Conservation (phyloP, 2,797 vertebrate species). For the Meriones psammophilus region DNA sequence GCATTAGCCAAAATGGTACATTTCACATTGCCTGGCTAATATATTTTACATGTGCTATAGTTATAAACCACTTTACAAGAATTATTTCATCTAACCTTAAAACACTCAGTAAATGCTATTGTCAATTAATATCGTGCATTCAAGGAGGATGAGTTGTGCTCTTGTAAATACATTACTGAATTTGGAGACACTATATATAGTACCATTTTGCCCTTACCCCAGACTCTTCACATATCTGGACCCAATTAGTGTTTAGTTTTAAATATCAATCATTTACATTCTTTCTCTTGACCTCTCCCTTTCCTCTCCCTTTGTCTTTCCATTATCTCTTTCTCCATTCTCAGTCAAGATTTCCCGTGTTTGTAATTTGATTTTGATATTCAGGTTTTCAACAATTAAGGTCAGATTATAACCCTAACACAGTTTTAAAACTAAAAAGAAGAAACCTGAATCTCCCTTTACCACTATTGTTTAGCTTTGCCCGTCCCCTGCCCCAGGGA, state of each 20-base stretch:
- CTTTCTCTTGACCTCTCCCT: background rate
- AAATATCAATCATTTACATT: background rate
- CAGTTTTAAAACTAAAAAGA: slow-evolving; percentile 49
- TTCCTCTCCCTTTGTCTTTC: background rate
- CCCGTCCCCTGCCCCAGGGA: background rate
- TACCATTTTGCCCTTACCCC: background rate
- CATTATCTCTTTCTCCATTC: background rate
- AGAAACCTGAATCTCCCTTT: slow-evolving; percentile 47
- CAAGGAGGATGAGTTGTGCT: background rate
- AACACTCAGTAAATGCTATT: background rate
- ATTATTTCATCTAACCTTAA: background rate
- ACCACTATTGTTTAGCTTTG: background rate
- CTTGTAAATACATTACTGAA: background rate
- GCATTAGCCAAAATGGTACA: background rate
- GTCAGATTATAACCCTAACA: background rate
- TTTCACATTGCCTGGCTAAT: background rate
- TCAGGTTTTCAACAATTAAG: slow-evolving; percentile 2
- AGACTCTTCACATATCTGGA: slow-evolving; percentile 35
- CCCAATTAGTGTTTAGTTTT: background rate
- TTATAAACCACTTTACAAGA: background rate
- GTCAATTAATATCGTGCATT: background rate
- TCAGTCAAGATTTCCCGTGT: background rate
- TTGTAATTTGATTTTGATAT: slow-evolving; percentile 36
- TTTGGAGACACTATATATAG: background rate
- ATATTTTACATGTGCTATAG: background rate